Evolutionary conservation across 2,797 vertebrate species (phyloP).

Genomic region (Acrossocheilus fasciatus): DNA sequence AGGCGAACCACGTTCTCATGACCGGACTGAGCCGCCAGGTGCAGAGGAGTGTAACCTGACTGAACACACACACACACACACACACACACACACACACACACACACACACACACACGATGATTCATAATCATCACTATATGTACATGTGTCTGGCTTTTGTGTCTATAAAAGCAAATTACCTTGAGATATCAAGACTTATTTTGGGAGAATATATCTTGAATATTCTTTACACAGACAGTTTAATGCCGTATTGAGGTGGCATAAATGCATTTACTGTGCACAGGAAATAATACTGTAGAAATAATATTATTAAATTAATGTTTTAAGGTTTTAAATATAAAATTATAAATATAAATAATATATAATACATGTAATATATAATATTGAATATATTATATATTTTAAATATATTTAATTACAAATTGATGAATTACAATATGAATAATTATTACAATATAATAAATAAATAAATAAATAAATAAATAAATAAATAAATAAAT

Average conservation of each 20-base stretch:
- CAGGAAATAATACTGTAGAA: not conserved
- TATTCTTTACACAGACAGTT: not conserved
- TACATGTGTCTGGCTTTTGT: not conserved
- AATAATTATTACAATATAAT: too few relatives aligned
- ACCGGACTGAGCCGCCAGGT: constrained; percentile 71
- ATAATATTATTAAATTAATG: not conserved
- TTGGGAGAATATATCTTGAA: not conserved
- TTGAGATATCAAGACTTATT: not conserved
- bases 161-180: not conserved
- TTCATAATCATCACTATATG: not conserved
- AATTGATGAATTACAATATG: too few relatives aligned
- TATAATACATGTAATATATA: too few relatives aligned
- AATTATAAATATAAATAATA: not conserved
- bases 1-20: constrained; percentile 72
- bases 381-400: too few relatives aligned
- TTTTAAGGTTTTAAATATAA: not conserved
- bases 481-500: not conserved
- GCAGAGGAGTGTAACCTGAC: constrained; percentile 73
- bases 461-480: not conserved
- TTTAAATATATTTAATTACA: too few relatives aligned
- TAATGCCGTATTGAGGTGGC: too few relatives aligned
- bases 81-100: constrained; percentile 19
- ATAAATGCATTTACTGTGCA: too few relatives aligned
- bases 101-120: constrained; percentile 31
- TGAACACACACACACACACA: constrained; percentile 49